phyloP scores from a whole-genome alignment of 2,797 vertebrate genomes.

The Nyctibius grandis region DNA sequence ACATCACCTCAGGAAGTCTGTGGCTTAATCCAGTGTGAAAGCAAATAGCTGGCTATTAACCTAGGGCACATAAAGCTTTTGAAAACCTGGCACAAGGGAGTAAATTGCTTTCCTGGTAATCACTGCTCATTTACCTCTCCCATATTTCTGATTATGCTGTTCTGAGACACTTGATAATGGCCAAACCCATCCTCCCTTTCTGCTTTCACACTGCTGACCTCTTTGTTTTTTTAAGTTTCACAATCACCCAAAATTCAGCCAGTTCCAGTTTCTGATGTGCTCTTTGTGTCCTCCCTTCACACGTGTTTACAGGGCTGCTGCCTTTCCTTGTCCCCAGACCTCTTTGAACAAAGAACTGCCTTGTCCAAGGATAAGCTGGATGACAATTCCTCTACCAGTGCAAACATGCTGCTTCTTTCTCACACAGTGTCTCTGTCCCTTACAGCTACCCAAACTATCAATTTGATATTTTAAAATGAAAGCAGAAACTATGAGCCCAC shows the following conservation, averaged over 20 bases:
- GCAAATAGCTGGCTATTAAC: slow-evolving; percentile 32
- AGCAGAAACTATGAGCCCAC: background rate
- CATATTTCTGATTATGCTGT: background rate
- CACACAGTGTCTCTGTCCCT: background rate
- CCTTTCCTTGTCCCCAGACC: background rate
- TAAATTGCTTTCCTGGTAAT: slow-evolving; percentile 17
- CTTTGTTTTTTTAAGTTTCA: background rate
- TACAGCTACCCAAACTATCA: background rate
- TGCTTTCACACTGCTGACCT: background rate
- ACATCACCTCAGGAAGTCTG: background rate
- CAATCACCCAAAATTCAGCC: background rate
- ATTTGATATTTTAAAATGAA: background rate
- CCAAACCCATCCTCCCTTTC: background rate
- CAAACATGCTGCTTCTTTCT: background rate
- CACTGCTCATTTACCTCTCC: slow-evolving; percentile 29
- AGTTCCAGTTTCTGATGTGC: fast-evolving
- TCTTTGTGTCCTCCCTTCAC: background rate
- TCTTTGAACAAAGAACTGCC: background rate
- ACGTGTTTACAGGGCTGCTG: background rate
- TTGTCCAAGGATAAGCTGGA: background rate
- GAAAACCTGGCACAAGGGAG: slow-evolving; percentile 28
- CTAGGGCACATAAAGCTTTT: background rate
- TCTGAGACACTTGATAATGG: background rate
- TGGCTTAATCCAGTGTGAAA: background rate
- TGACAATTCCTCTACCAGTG: background rate